A percentile compares a stretch with the other conserved stretches of the same genome.
Evolutionary conservation across 2,113 vertebrate species (phyloP).

Genomic region (Irena cyanogastra): DNA sequence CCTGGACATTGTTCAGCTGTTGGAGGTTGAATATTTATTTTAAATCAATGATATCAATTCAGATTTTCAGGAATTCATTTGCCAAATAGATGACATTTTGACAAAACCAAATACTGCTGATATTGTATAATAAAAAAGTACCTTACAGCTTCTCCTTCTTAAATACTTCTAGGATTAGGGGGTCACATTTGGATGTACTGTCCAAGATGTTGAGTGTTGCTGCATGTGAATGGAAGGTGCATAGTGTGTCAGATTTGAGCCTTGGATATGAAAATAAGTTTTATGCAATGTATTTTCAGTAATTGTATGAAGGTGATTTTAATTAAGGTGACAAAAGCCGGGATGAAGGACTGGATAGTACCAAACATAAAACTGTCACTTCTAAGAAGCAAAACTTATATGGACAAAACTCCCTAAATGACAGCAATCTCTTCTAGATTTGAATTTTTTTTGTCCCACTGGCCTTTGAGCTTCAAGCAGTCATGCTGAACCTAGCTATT

Average conservation of each 20-base stretch:
- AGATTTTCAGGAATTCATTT: neutral
- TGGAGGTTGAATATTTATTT: neutral
- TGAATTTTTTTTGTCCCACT: neutral
- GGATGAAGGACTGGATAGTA: neutral
- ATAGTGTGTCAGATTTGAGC: neutral
- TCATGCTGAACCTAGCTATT: neutral
- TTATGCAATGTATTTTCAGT: neutral
- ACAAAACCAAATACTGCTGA: neutral
- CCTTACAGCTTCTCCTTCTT: neutral
- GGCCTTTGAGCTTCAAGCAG: neutral
- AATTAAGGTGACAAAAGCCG: neutral
- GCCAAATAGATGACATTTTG: neutral
- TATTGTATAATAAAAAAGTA: neutral
- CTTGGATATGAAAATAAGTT: neutral
- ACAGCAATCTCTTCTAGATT: neutral
- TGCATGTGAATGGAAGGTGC: neutral
- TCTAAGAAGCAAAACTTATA: neutral
- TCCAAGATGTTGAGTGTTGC: neutral
- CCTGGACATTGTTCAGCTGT: neutral
- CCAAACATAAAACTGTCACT: neutral
- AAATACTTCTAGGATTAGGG: neutral
- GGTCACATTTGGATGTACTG: neutral
- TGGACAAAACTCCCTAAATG: neutral
- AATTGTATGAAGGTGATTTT: neutral
- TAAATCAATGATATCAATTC: neutral